Conservation (phyloP, 2,888 invertebrate species). For the Athripsodes cinereus region DNA sequence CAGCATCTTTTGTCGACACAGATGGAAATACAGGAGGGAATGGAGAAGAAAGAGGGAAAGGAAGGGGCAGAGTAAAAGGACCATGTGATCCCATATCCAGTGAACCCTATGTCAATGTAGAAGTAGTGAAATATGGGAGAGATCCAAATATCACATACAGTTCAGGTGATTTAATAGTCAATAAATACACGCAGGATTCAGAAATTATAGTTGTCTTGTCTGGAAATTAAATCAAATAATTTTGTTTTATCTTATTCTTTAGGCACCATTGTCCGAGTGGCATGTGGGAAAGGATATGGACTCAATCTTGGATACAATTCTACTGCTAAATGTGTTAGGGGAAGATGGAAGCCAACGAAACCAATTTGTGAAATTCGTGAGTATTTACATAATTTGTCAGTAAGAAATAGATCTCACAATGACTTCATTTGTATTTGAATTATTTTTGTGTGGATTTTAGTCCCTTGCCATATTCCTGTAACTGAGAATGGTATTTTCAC, state of each 20-base stretch:
- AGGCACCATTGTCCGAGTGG: slow-evolving; percentile 67
- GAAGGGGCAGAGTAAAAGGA: slow-evolving; percentile 48
- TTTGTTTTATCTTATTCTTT: background rate
- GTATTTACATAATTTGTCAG: slow-evolving; percentile 28
- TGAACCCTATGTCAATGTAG: slow-evolving; percentile 61
- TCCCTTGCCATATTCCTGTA: slow-evolving; percentile 64
- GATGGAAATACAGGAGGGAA: slow-evolving; percentile 11
- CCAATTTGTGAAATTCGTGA: slow-evolving; percentile 76
- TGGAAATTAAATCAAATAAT: no score
- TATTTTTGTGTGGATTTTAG: slow-evolving; percentile 36
- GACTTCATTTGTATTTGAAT: no score
- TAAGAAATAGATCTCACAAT: background rate
- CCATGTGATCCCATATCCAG: slow-evolving; percentile 64
- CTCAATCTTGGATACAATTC: slow-evolving; percentile 67
- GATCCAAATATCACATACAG: slow-evolving; percentile 67
- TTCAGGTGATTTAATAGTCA: slow-evolving; percentile 43
- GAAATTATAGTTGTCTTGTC: no score
- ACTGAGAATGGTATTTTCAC: slow-evolving; percentile 64
- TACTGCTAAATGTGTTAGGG: slow-evolving; percentile 75
- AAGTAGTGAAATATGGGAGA: slow-evolving; percentile 64
- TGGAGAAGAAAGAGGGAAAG: slow-evolving; percentile 31
- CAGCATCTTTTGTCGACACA: background rate
- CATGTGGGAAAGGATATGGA: slow-evolving; percentile 72
- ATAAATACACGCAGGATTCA: no score
- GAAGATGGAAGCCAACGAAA: slow-evolving; percentile 77